Evolutionary conservation across 2,113 vertebrate species (phyloP).

Genomic region (Leptodactylus fuscus): DNA sequence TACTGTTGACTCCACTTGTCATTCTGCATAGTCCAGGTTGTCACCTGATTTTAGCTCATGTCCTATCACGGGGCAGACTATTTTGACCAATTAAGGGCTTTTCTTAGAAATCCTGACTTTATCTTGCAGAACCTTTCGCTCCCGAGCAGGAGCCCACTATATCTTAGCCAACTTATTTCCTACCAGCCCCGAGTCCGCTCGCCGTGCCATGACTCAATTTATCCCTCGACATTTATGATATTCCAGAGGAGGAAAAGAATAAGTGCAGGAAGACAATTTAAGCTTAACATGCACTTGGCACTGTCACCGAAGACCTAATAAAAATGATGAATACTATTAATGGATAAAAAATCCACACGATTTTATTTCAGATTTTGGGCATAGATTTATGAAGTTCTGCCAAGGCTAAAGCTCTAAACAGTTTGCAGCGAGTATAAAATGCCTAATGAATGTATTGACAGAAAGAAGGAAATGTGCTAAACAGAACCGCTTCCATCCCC

Average conservation of each 20-base stretch:
- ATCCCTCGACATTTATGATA: conserved; percentile 27
- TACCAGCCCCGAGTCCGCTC: neutral
- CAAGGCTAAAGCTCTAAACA: conserved; percentile 27
- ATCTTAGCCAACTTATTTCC: neutral
- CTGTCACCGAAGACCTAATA: conserved; percentile 7
- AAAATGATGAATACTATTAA: conserved; percentile 43
- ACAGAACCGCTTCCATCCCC: conserved; percentile 22
- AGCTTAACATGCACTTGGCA: conserved; percentile 37
- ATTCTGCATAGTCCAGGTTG: too few relatives aligned
- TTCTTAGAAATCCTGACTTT: neutral
- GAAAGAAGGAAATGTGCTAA: conserved; percentile 31
- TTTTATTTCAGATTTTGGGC: conserved; percentile 40
- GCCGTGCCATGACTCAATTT: conserved; percentile 3
- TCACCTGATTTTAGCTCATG: too few relatives aligned
- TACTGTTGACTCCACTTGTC: too few relatives aligned
- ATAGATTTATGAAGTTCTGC: conserved; percentile 16
- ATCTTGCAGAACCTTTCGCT: neutral
- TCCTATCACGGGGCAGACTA: neutral
- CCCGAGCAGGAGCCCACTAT: neutral
- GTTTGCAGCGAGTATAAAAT: conserved; percentile 35
- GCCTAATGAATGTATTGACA: conserved; percentile 32
- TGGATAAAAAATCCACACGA: conserved; percentile 45
- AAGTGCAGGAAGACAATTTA: conserved; percentile 33
- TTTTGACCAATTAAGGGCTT: neutral
- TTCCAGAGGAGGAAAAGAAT: conserved; percentile 18